Percentiles rank a stretch among this genome's conserved stretches.
Conservation (phyloP, 2,113 vertebrate species). For the Nibea coibor region DNA sequence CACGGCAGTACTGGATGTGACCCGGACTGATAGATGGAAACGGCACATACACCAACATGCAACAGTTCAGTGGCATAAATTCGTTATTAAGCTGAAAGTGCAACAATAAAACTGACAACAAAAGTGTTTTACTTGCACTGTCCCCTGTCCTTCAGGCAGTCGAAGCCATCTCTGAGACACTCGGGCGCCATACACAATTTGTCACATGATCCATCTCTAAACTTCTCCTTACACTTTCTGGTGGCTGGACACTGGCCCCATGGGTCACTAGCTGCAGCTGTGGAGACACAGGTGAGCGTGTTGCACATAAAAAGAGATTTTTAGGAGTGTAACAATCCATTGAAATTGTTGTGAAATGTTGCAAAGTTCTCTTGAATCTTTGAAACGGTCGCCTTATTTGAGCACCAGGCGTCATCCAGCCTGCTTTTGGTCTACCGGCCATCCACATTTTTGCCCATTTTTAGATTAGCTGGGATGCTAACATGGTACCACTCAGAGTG, state of each 20-base stretch:
- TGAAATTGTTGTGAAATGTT: no score
- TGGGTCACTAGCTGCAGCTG: constrained; percentile 82
- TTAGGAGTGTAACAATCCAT: neutral
- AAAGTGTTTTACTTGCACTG: constrained; percentile 84
- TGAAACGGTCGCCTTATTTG: no score
- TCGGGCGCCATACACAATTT: constrained; percentile 81
- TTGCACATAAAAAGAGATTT: neutral
- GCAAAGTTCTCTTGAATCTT: no score
- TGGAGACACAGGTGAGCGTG: constrained; percentile 4
- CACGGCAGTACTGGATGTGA: constrained; percentile 87
- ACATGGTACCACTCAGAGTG: no score
- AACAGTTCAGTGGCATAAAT: neutral
- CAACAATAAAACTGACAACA: neutral
- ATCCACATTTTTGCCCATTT: no score
- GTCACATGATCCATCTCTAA: constrained; percentile 86
- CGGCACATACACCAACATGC: neutral
- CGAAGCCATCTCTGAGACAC: constrained; percentile 89
- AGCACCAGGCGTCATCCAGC: no score
- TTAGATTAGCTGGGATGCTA: no score
- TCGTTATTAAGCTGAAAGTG: neutral
- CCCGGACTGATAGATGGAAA: constrained; percentile 74
- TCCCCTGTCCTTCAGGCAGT: constrained; percentile 81
- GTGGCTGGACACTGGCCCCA: constrained; percentile 84
- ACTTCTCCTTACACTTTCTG: constrained; percentile 84
- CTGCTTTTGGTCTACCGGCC: no score